These are phyloP conservation scores for Alosa sapidissima DNA, from an alignment of 2,797 vertebrate genomes.

Conservation along the genomic window DNA sequence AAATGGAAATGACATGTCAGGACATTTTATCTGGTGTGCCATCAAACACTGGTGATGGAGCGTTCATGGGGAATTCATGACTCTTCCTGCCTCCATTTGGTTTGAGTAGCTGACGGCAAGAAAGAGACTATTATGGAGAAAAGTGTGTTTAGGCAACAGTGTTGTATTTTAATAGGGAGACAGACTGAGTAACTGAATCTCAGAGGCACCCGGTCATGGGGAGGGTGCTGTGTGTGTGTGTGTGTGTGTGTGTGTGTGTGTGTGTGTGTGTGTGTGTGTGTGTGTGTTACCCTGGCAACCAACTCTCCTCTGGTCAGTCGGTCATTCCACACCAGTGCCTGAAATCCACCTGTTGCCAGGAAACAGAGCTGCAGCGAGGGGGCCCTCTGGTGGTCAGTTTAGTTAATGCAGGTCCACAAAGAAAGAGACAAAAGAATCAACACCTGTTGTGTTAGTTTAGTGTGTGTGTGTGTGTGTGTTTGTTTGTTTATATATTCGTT, in stretches of 20 bases:
- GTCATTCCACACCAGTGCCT: constrained; percentile 15
- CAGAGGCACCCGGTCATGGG: neutral
- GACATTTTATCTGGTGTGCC: neutral
- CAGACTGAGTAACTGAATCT: neutral
- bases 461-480: neutral
- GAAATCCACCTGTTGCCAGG: constrained; percentile 23
- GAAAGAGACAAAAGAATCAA: too few relatives aligned
- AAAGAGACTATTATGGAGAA: too few relatives aligned
- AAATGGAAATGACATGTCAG: neutral
- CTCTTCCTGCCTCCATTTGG: too few relatives aligned
- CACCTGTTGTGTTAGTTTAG: neutral
- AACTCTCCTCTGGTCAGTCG: neutral
- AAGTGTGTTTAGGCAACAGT: neutral
- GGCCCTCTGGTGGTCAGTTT: constrained; percentile 53
- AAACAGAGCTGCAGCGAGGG: neutral
- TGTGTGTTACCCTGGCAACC: neutral
- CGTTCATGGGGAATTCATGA: too few relatives aligned
- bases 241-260: too few relatives aligned
- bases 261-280: neutral
- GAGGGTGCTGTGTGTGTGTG: neutral
- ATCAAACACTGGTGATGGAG: neutral
- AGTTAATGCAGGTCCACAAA: neutral
- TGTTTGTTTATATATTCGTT: neutral
- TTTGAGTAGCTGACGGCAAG: too few relatives aligned
- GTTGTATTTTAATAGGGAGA: neutral